Conservation (phyloP, 2,113 vertebrate genomes). For the Muntiacus reevesi region DNA sequence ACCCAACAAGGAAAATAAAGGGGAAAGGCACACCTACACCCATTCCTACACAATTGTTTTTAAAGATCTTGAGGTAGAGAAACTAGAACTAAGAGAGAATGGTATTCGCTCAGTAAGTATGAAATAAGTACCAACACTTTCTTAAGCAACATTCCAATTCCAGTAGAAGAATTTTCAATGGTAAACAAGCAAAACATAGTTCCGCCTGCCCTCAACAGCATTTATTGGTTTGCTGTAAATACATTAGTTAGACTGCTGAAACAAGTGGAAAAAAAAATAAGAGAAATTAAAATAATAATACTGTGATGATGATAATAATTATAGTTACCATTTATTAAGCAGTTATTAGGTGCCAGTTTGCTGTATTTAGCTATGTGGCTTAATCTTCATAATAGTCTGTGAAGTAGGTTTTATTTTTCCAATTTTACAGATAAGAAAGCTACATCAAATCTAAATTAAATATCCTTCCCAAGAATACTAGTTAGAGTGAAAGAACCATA, state of each 20-base stretch:
- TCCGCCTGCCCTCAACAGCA: neutral
- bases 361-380: neutral
- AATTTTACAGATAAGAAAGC: neutral
- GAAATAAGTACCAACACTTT: neutral
- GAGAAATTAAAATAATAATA: neutral
- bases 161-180: neutral
- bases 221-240: neutral
- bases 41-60: neutral
- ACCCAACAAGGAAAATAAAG: slow-evolving; percentile 20
- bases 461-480: neutral
- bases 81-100: neutral
- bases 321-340: neutral
- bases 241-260: neutral
- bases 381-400: neutral
- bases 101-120: neutral
- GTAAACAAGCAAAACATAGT: neutral
- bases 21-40: neutral
- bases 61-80: neutral
- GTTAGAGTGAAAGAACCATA: neutral
- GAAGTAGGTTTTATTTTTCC: neutral
- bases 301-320: neutral
- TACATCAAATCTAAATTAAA: neutral
- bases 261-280: neutral
- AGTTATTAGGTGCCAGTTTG: neutral
- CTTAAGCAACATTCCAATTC: neutral